These are phyloP conservation scores for Hyposoter dolosus DNA, from an alignment of 2,888 invertebrate species.

Conservation along the genomic window DNA sequence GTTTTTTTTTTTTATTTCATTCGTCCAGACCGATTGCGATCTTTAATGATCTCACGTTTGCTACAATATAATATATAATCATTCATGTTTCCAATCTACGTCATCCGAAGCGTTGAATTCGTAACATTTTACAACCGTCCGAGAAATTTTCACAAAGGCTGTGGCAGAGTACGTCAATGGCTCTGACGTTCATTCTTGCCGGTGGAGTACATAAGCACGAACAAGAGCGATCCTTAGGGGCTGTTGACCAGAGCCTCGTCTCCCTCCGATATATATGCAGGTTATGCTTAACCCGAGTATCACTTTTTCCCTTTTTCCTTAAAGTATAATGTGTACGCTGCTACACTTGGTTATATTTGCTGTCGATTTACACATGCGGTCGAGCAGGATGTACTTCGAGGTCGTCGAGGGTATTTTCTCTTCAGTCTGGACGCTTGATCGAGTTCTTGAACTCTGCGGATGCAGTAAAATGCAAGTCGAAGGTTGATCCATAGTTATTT, in stretches of 20 bases:
- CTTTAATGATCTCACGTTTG: not conserved
- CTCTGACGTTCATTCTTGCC: slow-evolving; percentile 19
- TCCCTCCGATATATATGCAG: slow-evolving; percentile 7
- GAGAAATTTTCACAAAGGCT: not conserved
- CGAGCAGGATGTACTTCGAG: slow-evolving; percentile 66
- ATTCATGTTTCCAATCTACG: not conserved
- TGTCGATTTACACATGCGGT: slow-evolving; percentile 9
- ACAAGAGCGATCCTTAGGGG: slow-evolving; percentile 37
- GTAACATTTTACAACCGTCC: not conserved
- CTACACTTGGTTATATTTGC: not conserved
- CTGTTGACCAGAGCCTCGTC: slow-evolving; percentile 40
- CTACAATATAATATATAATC: not conserved
- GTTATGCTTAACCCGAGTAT: slow-evolving; percentile 12
- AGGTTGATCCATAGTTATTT: slow-evolving; percentile 50
- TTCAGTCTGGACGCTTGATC: slow-evolving; percentile 52
- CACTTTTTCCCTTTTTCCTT: slow-evolving; percentile 29
- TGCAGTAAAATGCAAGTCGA: slow-evolving; percentile 16
- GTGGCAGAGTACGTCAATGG: slow-evolving; percentile 14
- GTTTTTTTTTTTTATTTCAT: no score
- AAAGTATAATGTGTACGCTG: slow-evolving; percentile 11
- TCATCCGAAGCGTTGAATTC: not conserved
- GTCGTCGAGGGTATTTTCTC: slow-evolving; percentile 53
- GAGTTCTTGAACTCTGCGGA: slow-evolving; percentile 56
- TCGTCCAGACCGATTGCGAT: no score
- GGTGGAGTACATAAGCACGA: slow-evolving; percentile 3